Conservation (phyloP, 2,888 invertebrate species). For the Ctena decussata region DNA sequence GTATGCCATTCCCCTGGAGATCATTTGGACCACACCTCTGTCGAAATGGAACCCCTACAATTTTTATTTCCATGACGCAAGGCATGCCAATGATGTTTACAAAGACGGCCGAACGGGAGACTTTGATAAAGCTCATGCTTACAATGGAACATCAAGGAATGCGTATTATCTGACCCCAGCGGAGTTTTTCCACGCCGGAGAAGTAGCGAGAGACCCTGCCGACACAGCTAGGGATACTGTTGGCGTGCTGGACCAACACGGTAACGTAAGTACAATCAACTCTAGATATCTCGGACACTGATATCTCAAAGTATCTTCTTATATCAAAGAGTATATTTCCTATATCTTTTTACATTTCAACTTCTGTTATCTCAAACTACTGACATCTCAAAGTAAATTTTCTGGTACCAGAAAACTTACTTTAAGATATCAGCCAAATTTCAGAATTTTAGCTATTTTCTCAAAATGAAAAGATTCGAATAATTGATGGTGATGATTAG, state of each 20-base stretch:
- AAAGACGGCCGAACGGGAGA: constrained; percentile 27
- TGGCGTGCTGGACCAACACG: constrained; percentile 67
- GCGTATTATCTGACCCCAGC: constrained; percentile 67
- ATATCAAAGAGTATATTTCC: no score
- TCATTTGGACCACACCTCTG: constrained; percentile 81
- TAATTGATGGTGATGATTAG: no score
- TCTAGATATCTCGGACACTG: neutral
- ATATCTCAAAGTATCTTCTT: no score
- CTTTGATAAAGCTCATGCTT: constrained; percentile 44
- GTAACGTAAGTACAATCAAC: constrained; percentile 31
- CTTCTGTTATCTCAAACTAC: no score
- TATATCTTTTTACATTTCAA: no score
- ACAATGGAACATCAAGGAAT: constrained; percentile 62
- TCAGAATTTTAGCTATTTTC: no score
- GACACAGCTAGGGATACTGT: constrained; percentile 67
- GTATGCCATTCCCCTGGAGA: constrained; percentile 82
- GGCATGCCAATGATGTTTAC: neutral
- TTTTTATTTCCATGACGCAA: neutral
- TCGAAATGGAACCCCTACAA: constrained; percentile 81
- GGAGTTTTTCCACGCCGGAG: constrained; percentile 54
- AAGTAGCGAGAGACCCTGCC: constrained; percentile 59
- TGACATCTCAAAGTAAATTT: no score
- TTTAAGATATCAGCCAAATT: no score
- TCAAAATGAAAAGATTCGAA: no score
- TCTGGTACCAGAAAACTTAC: no score